Evolutionary conservation across 2,888 invertebrate genomes (phyloP).

Genomic region (Amorpha juglandis): DNA sequence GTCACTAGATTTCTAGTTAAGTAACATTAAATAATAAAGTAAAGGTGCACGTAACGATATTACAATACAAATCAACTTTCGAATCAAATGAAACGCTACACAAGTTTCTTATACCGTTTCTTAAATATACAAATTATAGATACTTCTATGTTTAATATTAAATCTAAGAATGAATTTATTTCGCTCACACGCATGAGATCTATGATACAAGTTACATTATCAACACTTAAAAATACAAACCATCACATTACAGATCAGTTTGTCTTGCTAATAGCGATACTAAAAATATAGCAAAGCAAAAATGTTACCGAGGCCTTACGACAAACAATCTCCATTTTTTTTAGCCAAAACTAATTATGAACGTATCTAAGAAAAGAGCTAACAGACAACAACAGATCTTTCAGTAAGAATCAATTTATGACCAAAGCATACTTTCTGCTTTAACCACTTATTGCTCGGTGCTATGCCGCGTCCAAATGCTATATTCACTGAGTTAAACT

Average conservation of each 20-base stretch:
- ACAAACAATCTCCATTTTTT: background rate
- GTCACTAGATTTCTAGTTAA: conserved; percentile 67
- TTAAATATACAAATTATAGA: conserved; percentile 6
- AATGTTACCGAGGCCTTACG: background rate
- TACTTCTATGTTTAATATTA: conserved; percentile 1
- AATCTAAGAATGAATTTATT: conserved; percentile 6
- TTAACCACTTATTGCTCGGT: no score
- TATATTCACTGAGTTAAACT: no score
- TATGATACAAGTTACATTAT: conserved; percentile 22
- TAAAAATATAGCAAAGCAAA: conserved; percentile 12
- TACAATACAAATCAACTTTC: conserved; percentile 35
- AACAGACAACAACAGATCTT: background rate
- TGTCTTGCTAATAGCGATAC: background rate
- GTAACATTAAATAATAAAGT: conserved; percentile 41
- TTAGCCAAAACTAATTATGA: background rate
- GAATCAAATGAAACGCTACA: conserved; percentile 31
- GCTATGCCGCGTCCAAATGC: no score
- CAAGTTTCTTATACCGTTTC: conserved; percentile 17
- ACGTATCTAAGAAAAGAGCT: background rate
- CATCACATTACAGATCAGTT: conserved; percentile 13
- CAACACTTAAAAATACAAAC: background rate
- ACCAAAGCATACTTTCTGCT: no score
- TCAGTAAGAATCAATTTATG: no score
- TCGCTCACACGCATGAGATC: conserved; percentile 27
- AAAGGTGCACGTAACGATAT: conserved; percentile 37